Evolutionary conservation across 1,140 invertebrate species (phyloP).

Genomic region (Cydia pomonella): DNA sequence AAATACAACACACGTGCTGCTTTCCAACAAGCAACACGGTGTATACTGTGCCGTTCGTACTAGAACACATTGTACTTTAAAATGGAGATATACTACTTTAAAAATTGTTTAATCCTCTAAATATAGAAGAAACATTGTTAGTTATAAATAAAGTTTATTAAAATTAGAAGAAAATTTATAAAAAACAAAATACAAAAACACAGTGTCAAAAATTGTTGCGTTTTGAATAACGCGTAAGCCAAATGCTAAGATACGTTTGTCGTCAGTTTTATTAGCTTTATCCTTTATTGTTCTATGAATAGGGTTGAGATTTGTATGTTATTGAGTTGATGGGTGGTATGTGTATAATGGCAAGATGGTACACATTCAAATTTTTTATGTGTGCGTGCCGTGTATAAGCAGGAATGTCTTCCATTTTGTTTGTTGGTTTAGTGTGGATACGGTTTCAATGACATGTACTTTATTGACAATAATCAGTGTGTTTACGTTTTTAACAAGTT

Average conservation of each 20-base stretch:
- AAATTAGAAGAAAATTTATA: not conserved
- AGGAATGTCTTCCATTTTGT: conserved; percentile 31
- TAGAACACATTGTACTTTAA: not conserved
- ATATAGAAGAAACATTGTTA: not conserved
- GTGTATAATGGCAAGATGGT: conserved; percentile 12
- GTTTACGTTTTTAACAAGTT: not conserved
- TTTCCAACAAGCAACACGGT: conserved; percentile 7
- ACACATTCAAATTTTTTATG: conserved; percentile 33
- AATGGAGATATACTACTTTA: not conserved
- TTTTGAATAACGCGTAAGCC: conserved; percentile 1
- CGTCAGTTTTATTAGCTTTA: not conserved
- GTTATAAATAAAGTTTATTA: not conserved
- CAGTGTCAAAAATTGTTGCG: conserved; percentile 13
- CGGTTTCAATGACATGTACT: not conserved
- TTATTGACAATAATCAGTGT: not conserved
- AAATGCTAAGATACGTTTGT: not conserved
- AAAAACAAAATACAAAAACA: conserved; percentile 15
- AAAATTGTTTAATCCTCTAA: not conserved
- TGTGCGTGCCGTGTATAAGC: conserved; percentile 27
- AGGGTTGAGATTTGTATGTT: not conserved
- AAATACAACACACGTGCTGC: not conserved
- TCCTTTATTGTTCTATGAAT: not conserved
- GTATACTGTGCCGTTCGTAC: not conserved
- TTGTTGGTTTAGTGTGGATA: conserved; percentile 27
- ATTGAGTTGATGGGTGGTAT: not conserved